These are phyloP conservation scores for Brenthis daphne DNA, from an alignment of 2,888 invertebrate species.

Conservation along the genomic window DNA sequence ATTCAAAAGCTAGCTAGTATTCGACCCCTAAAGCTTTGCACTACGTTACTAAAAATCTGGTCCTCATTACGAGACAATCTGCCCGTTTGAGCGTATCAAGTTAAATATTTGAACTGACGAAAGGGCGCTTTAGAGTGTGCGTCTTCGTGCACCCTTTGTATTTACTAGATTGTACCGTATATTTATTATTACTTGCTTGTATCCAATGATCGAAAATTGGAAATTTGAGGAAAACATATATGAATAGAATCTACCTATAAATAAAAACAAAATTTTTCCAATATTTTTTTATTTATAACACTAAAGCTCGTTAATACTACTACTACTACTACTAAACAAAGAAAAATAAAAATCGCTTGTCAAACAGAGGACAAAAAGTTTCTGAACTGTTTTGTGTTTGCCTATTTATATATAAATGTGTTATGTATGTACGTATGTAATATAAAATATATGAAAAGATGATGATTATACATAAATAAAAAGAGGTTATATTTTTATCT, in stretches of 20 bases:
- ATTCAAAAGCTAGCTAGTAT: too few species aligned
- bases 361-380: too few species aligned
- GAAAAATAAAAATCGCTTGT: too few species aligned
- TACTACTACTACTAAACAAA: too few species aligned
- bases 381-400: too few species aligned
- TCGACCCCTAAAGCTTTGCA: constrained; percentile 1
- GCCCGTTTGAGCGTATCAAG: constrained; percentile 54
- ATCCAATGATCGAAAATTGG: not conserved
- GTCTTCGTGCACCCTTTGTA: constrained; percentile 41
- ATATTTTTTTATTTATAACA: too few species aligned
- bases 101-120: constrained; percentile 60
- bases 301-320: too few species aligned
- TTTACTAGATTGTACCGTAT: constrained; percentile 1
- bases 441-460: too few species aligned
- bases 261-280: not conserved
- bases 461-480: too few species aligned
- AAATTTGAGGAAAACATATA: not conserved
- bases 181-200: not conserved
- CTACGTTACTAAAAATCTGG: constrained; percentile 7
- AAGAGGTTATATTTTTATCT: too few species aligned
- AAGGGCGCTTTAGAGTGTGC: constrained; percentile 51
- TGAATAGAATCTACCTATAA: not conserved
- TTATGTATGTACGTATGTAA: too few species aligned
- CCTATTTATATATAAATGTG: too few species aligned
- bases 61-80: constrained; percentile 53